phyloP scores from a whole-genome alignment of 30 jellyfish, hydroid and myxozoan species.

The Aurelia coerulea region DNA sequence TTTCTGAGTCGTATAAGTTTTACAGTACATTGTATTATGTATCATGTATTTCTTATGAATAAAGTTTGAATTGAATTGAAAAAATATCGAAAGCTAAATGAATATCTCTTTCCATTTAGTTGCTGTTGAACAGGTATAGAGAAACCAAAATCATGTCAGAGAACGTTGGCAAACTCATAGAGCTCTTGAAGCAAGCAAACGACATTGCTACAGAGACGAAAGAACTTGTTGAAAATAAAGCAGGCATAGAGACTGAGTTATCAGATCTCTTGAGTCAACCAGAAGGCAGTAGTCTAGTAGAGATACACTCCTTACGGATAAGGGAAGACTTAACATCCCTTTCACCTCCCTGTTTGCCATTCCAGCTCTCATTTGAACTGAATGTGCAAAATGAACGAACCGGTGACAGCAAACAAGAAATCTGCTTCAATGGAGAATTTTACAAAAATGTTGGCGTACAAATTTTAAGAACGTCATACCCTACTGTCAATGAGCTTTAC shows the following conservation, averaged over 20 bases:
- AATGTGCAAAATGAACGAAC: not conserved
- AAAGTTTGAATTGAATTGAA: no score
- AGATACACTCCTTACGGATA: not conserved
- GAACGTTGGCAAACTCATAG: slow-evolving; percentile 20
- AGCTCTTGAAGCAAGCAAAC: slow-evolving; percentile 9
- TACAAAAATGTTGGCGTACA: slow-evolving; percentile 24
- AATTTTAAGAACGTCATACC: slow-evolving; percentile 3
- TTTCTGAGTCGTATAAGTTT: no score
- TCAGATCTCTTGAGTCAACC: not conserved
- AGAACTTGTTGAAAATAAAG: slow-evolving; percentile 1
- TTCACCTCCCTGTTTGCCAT: slow-evolving; percentile 38
- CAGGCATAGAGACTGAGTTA: not conserved
- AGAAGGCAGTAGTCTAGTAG: not conserved
- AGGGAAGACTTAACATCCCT: not conserved
- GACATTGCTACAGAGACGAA: slow-evolving; percentile 17
- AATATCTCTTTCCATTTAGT: no score
- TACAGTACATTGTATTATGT: no score
- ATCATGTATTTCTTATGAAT: no score
- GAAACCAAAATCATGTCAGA: slow-evolving; percentile 21
- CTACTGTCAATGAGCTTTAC: slow-evolving; percentile 18
- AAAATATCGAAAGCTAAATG: no score
- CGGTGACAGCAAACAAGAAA: not conserved
- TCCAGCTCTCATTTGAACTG: slow-evolving; percentile 12
- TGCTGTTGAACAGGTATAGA: slow-evolving; percentile 32
- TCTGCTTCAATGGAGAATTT: slow-evolving; percentile 54